Percentiles rank a stretch among this genome's conserved stretches.
These are phyloP conservation scores for Coregonus sp. DNA, from an alignment of 2,797 vertebrate genomes.

Conservation along the genomic window DNA sequence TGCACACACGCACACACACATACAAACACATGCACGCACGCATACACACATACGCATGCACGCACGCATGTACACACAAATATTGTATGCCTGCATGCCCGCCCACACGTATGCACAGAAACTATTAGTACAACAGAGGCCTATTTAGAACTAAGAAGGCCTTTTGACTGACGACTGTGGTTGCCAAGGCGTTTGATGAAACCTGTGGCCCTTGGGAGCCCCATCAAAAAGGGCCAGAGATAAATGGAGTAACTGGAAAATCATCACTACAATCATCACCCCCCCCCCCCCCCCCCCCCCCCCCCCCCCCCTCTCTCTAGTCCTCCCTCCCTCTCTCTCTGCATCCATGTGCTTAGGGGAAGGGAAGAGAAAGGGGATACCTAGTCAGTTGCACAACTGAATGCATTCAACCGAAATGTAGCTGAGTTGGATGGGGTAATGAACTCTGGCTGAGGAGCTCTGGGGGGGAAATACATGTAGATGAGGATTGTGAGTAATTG, in stretches of 20 bases:
- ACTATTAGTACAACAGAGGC: neutral
- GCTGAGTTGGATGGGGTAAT: too few species aligned
- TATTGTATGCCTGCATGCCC: neutral
- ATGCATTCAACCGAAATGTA: too few species aligned
- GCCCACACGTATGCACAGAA: neutral
- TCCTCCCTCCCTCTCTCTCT: neutral
- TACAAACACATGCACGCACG: neutral
- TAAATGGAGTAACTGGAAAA: slow-evolving; percentile 54
- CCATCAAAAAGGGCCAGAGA: slow-evolving; percentile 49
- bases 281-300: neutral
- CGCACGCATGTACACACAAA: neutral
- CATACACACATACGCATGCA: neutral
- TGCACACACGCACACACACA: neutral
- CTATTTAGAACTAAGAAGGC: slow-evolving; percentile 8
- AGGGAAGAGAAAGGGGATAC: too few species aligned
- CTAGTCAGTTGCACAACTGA: too few species aligned
- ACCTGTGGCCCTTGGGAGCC: slow-evolving; percentile 32
- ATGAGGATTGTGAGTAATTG: too few species aligned
- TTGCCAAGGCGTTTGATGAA: slow-evolving; percentile 31
- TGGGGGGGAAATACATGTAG: too few species aligned
- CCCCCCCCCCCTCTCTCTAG: slow-evolving; percentile 1
- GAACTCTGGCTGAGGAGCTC: neutral
- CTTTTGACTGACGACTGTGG: slow-evolving; percentile 18
- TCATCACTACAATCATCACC: slow-evolving; percentile 11
- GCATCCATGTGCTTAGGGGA: too few species aligned